A percentile compares a stretch with the other conserved stretches of the same genome.
These are phyloP conservation scores for Camelus bactrianus DNA, from an alignment of 2,113 vertebrate genomes.

Conservation along the genomic window DNA sequence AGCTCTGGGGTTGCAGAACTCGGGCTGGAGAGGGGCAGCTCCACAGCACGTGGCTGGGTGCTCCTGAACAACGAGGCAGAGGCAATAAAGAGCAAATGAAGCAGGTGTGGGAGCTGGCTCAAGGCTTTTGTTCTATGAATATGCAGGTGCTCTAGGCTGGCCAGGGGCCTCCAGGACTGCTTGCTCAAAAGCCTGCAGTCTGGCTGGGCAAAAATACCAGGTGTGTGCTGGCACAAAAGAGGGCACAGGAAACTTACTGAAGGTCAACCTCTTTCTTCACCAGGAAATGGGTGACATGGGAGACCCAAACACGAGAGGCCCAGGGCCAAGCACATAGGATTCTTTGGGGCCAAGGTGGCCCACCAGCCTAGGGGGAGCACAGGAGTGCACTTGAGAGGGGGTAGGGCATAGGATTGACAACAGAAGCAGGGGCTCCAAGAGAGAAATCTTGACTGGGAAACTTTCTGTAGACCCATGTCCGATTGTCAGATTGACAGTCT, in stretches of 20 bases:
- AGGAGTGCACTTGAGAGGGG: neutral
- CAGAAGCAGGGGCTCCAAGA: neutral
- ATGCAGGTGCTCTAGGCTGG: neutral
- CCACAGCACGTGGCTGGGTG: neutral
- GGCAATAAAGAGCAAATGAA: neutral
- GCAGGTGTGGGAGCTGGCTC: neutral
- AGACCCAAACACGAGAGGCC: neutral
- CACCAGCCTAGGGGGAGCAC: neutral
- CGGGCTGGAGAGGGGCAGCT: neutral
- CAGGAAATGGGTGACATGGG: neutral
- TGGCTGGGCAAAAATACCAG: neutral
- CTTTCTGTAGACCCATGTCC: neutral
- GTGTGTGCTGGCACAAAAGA: neutral
- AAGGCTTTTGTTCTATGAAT: neutral
- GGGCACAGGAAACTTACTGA: neutral
- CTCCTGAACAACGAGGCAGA: neutral
- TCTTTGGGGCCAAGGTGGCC: neutral
- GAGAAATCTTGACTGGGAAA: neutral
- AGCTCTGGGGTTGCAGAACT: neutral
- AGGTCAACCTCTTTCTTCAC: neutral
- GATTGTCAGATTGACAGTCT: neutral
- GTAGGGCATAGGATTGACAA: neutral
- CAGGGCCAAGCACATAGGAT: neutral
- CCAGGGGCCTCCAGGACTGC: neutral
- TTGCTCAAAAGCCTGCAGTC: neutral